Percentiles rank a stretch among this genome's conserved stretches.
phyloP scores from a whole-genome alignment of 2,888 invertebrate genomes.

The Callimorpha dominula region DNA sequence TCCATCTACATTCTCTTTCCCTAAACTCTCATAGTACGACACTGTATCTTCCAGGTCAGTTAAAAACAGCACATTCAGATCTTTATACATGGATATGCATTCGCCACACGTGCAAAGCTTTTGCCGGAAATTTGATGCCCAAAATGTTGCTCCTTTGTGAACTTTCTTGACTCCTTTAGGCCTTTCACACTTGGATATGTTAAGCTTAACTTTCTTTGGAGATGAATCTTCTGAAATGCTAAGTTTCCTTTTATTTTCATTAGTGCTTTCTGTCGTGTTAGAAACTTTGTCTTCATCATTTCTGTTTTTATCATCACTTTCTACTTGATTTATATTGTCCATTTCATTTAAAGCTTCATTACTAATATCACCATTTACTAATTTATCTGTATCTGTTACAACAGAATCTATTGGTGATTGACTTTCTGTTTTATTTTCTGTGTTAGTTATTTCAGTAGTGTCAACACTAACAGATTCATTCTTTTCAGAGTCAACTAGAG shows the following conservation, averaged over 20 bases:
- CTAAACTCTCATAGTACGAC: constrained; percentile 92
- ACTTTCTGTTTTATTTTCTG: constrained; percentile 20
- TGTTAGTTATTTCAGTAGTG: constrained; percentile 7
- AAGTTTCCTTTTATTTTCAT: constrained; percentile 72
- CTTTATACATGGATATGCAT: constrained; percentile 90
- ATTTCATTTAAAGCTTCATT: constrained; percentile 22
- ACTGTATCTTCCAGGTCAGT: constrained; percentile 94
- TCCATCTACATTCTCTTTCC: constrained; percentile 87
- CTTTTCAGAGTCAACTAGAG: constrained; percentile 10
- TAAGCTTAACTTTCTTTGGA: constrained; percentile 69
- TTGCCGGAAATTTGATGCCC: constrained; percentile 92
- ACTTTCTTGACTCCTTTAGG: constrained; percentile 67
- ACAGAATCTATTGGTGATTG: not conserved
- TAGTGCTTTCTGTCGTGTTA: constrained; percentile 28
- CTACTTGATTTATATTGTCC: constrained; percentile 8
- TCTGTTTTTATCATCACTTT: constrained; percentile 24
- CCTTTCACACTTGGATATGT: constrained; percentile 60
- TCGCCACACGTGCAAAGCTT: constrained; percentile 90
- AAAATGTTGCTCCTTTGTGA: constrained; percentile 90
- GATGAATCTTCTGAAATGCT: constrained; percentile 28
- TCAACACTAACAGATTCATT: constrained; percentile 17
- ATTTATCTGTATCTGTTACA: constrained; percentile 6
- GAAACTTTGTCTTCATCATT: constrained; percentile 25
- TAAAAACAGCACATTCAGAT: constrained; percentile 90
- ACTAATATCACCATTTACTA: constrained; percentile 18